Base-by-base conservation (phyloP, 1,140 invertebrate genomes). In the Eufriesea mexicana region DNA sequence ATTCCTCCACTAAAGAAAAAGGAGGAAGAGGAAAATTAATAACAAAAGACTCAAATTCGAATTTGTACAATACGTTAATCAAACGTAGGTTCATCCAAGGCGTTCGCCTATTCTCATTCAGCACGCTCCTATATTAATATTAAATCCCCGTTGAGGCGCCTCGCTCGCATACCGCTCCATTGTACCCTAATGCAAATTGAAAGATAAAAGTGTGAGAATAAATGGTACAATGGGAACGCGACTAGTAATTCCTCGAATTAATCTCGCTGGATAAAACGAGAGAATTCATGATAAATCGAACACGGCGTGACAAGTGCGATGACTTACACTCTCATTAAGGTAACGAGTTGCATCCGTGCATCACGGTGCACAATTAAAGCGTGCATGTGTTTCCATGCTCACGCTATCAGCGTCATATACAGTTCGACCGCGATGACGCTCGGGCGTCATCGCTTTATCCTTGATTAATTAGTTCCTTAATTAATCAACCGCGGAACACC, bases 281-380 rank as follows among this genome's bases (percentile, higher is more conserved):
- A 74, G 55, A 82, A 75, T 82, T 66, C 72, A 42, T 82, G 74
- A 82, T 55, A 47, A 76, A 74, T 64, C 79, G 79, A 81, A 75
- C 61, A 45, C 35, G 47, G 5, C 72, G 62, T 75, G 79, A 67
- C 79, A 82, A 82, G 79, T 55, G 79, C 72, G 42, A 81, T 81
- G 79, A 74, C 79, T 82, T 82, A 82, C n/a, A 49, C 45, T 76
- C 79, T 82, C 79, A 76, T 82, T 82, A 82, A 82, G 79, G 49
- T 67, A 73, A 73, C 78, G 59, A 76, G 72, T 76, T 35, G 51
- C 79, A 67, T 76, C 72, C 79, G 51, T 55, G 72, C 61, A 66
- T 67, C 78, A 25, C 28, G 47, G n/a, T 16, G 78, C 70, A 80
- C 70, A 80, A 80, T 80, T 64, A 66, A 81, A 68, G 59, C 28